phyloP scores from a whole-genome alignment of 2,113 vertebrate genomes.

The Pseudopodoces humilis region DNA sequence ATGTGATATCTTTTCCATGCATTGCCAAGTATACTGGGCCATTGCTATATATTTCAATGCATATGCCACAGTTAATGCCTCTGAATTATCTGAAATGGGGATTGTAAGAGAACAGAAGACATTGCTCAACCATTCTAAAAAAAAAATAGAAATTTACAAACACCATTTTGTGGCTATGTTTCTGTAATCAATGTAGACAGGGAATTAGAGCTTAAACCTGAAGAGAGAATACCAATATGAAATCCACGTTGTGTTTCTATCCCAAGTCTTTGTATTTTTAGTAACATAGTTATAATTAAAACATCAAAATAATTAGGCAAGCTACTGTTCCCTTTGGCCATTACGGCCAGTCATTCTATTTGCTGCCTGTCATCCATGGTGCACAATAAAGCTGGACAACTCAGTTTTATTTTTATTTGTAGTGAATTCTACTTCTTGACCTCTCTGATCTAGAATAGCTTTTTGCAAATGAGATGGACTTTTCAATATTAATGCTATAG shows the following conservation, averaged over 20 bases:
- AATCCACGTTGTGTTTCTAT: background rate
- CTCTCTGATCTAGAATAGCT: background rate
- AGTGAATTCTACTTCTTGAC: background rate
- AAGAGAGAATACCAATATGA: background rate
- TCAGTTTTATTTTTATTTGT: background rate
- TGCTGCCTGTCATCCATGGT: background rate
- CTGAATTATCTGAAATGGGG: background rate
- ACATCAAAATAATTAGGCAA: background rate
- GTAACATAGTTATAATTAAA: background rate
- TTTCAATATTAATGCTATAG: background rate
- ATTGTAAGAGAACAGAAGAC: background rate
- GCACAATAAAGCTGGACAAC: background rate
- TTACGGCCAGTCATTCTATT: background rate
- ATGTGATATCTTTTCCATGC: background rate
- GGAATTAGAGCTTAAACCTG: background rate
- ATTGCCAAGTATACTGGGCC: background rate
- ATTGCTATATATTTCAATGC: background rate
- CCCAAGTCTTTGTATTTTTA: background rate
- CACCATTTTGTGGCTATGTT: background rate
- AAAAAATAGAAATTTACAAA: background rate
- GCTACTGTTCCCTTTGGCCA: background rate
- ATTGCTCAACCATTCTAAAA: background rate
- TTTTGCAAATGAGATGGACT: background rate
- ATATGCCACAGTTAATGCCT: background rate
- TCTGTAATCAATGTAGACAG: background rate